A percentile compares a stretch with the other conserved stretches of the same genome.
These are phyloP conservation scores for Cyanistes caeruleus DNA, from an alignment of 2,113 vertebrate species.

Conservation along the genomic window DNA sequence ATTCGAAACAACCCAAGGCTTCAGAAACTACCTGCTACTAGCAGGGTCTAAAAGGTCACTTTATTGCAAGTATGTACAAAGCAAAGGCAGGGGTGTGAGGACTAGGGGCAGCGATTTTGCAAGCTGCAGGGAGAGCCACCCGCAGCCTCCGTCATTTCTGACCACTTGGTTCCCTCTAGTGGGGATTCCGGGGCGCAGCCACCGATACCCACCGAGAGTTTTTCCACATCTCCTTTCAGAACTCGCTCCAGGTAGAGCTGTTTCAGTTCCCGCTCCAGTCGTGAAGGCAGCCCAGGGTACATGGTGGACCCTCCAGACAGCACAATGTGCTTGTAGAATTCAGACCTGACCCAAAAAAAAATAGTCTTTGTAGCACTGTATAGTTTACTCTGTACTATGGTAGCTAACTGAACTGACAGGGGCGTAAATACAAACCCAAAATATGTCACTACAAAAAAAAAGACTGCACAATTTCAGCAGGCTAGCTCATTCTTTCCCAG, in stretches of 20 bases:
- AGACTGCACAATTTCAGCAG: not conserved
- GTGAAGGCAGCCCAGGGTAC: conserved; percentile 95
- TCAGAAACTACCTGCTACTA: not conserved
- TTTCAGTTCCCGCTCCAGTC: conserved; percentile 95
- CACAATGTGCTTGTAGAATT: conserved; percentile 99
- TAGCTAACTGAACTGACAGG: not conserved
- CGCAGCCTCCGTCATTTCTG: not conserved
- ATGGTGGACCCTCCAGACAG: conserved; percentile 98
- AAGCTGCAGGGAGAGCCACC: not conserved
- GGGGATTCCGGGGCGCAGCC: not conserved
- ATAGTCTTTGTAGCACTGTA: not conserved
- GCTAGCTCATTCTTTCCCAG: not conserved
- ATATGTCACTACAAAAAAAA: not conserved
- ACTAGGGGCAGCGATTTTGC: not conserved
- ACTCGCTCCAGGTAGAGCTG: conserved; percentile 98
- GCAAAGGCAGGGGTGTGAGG: not conserved
- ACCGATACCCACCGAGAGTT: conserved; percentile 89
- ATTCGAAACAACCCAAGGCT: not conserved
- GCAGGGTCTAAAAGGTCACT: not conserved
- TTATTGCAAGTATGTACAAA: fast-evolving
- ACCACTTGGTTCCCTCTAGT: conserved; percentile 73
- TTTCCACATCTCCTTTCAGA: conserved; percentile 97
- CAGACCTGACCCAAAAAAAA: conserved; percentile 78
- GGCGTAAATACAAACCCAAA: not conserved
- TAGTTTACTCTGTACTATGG: not conserved